Base-by-base conservation (phyloP, 2,888 invertebrate genomes). In the Mactromeris polynyma region DNA sequence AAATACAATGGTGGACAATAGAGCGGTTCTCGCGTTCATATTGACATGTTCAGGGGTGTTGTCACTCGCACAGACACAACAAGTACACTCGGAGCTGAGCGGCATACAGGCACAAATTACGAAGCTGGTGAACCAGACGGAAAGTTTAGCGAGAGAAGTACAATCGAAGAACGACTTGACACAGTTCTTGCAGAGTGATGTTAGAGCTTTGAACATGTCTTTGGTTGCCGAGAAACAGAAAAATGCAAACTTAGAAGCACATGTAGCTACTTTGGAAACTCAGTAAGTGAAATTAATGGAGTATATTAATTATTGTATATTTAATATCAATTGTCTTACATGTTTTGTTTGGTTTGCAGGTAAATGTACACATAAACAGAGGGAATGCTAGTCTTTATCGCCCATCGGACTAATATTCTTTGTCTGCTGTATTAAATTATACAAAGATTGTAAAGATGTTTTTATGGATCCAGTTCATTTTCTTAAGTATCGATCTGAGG, bases 101-200 rank as follows among this genome's bases (percentile, higher is more conserved):
- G 11, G 14, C 33, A 81, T 81, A 54, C 31, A 81, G 33, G 21
- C 54, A 36, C 51, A 54, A 19, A 36, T 81, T 1, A 2, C 9
- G n/a, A 54, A n/a, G 31, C 46, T 81, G 31, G 46, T 26, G 31
- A 88, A 88, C 69, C 77, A 78, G 46, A 88, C 88, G 19, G 69
- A 40, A 21, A 54, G 46, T 46, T 77, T 89, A 26, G 80, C 73
- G 40, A 73, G 38, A 26, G 89, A 89, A 31, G 86, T 89, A 7
- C 54, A 84, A 36, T 6, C 42, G 3, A 89, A 89, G 77, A 89
- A 89, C 38, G 89, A 89, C 64, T 51, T 84, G 81, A 89, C 89
- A 14, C 89, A 89, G 81, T 87, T 89, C 33, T 78, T 89, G 36
- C 86, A 89, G 38, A 31, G 36, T 4, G 86, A 86, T 64, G 86